phyloP scores from a whole-genome alignment of 2,797 vertebrate genomes.

The Argya squamiceps region DNA sequence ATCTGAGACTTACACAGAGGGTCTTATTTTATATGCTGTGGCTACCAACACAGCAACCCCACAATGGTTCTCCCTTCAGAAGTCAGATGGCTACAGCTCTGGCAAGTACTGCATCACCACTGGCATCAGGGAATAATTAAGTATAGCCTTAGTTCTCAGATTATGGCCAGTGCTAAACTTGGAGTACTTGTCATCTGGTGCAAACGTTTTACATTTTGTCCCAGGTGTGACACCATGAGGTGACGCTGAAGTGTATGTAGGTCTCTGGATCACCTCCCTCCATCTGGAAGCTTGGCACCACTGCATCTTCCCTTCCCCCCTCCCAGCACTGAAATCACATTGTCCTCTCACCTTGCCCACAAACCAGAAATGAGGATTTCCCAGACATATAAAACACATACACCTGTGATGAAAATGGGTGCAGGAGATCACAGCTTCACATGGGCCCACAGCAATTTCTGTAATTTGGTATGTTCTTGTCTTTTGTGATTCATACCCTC shows the following conservation, averaged over 20 bases:
- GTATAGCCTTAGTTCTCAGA: neutral
- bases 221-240: neutral
- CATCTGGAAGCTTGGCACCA: neutral
- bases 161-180: neutral
- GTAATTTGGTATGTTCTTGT: neutral
- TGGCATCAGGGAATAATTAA: neutral
- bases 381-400: neutral
- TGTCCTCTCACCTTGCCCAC: neutral
- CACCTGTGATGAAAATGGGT: neutral
- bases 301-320: neutral
- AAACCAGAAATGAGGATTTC: neutral
- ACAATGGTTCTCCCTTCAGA: neutral
- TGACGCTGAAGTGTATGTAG: neutral
- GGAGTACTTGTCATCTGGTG: neutral
- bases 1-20: neutral
- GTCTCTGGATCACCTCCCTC: neutral
- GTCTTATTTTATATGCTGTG: neutral
- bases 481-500: neutral
- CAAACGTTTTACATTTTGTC: fast-evolving
- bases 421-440: neutral
- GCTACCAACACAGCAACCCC: neutral
- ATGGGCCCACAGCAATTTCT: neutral
- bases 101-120: neutral
- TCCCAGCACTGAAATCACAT: neutral
- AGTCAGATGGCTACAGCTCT: neutral